Base-by-base conservation (phyloP, 2,797 vertebrate species). In the Ceryle rudis region DNA sequence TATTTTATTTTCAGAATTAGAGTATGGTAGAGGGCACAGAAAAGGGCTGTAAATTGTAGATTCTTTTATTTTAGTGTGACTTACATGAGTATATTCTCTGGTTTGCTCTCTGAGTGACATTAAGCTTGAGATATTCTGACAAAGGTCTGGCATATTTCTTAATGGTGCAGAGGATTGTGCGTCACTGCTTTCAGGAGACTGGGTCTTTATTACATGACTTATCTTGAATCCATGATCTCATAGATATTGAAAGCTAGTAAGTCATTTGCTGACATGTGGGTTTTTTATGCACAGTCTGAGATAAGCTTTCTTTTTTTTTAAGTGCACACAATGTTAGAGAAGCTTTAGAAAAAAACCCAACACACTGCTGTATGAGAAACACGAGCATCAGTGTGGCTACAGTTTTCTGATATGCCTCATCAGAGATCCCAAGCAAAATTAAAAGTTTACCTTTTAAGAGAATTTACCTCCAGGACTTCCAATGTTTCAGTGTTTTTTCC, bases 171-270 rank as follows among this genome's bases (percentile, higher is more conserved):
- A 70, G 28, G 18, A 49, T 57, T 91, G 60, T 96, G 79, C 5
- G 7, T 96, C 77, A 91, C 14, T 73, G 11, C 64, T 90, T 95
- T 71, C 60, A 89, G 55, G 60, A 88, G 70, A 47, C 39, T 61
- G 26, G 4, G 33, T 79, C 72, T 52, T 89, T 79, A 74, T 91
- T 90, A 81, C 57, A 55, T 86, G 75, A 64, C 69, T 86, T 93
- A 88, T 67, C 84, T 88, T 75, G 77, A 94, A 93, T 54, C 39
- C 58, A 25, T 91, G 87, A 90, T 94, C 85, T 93, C 91, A 90
- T 81, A 81, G 23, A 47, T 87, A 87, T n/a, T 90, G 87, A 79
- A 88, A 86, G 58, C 46, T 79, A 90, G 6, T 75, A 88, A 88
- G 54, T 85, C 7, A 81, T 75, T 90, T 39, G 66, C 33, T 86